phyloP scores from a whole-genome alignment of 2,797 vertebrate genomes.

The Ctenochaetus hawaiiensis region DNA sequence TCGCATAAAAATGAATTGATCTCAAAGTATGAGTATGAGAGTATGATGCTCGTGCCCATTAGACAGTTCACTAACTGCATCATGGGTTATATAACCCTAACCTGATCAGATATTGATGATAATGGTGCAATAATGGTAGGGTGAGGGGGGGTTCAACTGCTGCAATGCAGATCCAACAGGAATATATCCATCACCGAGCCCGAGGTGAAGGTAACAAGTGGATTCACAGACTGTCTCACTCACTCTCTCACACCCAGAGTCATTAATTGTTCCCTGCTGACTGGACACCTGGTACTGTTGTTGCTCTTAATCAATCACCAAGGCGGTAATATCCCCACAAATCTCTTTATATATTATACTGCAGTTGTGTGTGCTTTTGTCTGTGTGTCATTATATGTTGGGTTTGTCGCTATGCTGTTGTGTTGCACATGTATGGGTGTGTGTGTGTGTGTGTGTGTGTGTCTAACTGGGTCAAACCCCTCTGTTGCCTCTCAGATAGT shows the following conservation, averaged over 20 bases:
- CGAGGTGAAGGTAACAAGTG: conserved; percentile 47
- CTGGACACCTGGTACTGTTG: conserved; percentile 58
- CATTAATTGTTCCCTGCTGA: conserved; percentile 58
- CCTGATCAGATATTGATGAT: conserved; percentile 59
- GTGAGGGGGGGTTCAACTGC: conserved; percentile 17
- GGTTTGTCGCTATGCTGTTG: background rate
- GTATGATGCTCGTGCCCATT: conserved; percentile 47
- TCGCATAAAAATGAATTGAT: conserved; percentile 42
- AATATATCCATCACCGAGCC: conserved; percentile 37
- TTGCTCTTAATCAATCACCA: conserved; percentile 63
- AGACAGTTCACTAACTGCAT: conserved; percentile 51
- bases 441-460: conserved; percentile 31
- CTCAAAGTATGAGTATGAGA: conserved; percentile 14
- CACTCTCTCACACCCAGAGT: conserved; percentile 1
- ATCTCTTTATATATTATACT: conserved; percentile 22
- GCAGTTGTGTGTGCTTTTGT: conserved; percentile 26
- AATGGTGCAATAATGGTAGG: background rate
- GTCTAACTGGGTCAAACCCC: conserved; percentile 72
- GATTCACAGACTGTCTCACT: background rate
- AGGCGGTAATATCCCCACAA: conserved; percentile 10
- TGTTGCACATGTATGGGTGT: conserved; percentile 20
- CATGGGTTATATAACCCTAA: conserved; percentile 50
- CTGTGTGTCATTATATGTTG: background rate
- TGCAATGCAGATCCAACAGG: conserved; percentile 71
- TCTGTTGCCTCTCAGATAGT: conserved; percentile 58